A percentile compares a stretch with the other conserved stretches of the same genome.
phyloP scores from a whole-genome alignment of 1,140 invertebrate species.

The Sitophilus oryzae region DNA sequence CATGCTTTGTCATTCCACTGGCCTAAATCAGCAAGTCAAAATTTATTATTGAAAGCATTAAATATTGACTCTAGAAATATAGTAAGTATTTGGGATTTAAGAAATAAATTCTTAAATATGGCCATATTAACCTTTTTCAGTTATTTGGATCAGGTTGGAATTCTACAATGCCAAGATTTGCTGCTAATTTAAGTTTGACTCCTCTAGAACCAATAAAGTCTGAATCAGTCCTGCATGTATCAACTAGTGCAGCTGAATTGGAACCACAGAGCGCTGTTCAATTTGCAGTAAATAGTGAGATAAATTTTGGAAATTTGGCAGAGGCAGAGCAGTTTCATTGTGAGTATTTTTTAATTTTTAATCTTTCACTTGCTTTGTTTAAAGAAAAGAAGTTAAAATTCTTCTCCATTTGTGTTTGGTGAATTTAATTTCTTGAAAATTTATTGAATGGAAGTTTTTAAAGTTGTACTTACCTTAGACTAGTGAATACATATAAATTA shows the following conservation, averaged over 20 bases:
- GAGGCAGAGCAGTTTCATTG: no score
- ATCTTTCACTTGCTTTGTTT: no score
- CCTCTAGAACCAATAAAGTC: conserved; percentile 70
- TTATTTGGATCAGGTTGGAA: conserved; percentile 75
- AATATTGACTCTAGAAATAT: conserved; percentile 79
- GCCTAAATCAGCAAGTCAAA: conserved; percentile 64
- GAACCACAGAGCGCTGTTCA: no score
- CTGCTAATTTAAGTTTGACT: conserved; percentile 66
- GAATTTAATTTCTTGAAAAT: no score
- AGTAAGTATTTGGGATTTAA: conserved; percentile 53
- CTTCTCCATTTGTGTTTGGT: no score
- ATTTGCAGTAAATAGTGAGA: no score
- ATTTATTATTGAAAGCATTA: conserved; percentile 60
- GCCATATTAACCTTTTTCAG: conserved; percentile 45
- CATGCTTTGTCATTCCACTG: conserved; percentile 66
- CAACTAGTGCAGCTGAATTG: conserved; percentile 7
- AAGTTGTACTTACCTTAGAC: no score
- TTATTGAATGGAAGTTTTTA: no score
- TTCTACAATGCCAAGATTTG: conserved; percentile 68
- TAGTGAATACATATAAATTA: no score
- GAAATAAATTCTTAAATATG: not conserved
- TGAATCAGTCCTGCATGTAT: conserved; percentile 30
- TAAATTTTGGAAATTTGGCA: no score
- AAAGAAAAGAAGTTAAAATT: no score
- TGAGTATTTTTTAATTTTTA: no score